Evolutionary conservation across 2,113 vertebrate genomes (phyloP).

Genomic region (Solea solea): DNA sequence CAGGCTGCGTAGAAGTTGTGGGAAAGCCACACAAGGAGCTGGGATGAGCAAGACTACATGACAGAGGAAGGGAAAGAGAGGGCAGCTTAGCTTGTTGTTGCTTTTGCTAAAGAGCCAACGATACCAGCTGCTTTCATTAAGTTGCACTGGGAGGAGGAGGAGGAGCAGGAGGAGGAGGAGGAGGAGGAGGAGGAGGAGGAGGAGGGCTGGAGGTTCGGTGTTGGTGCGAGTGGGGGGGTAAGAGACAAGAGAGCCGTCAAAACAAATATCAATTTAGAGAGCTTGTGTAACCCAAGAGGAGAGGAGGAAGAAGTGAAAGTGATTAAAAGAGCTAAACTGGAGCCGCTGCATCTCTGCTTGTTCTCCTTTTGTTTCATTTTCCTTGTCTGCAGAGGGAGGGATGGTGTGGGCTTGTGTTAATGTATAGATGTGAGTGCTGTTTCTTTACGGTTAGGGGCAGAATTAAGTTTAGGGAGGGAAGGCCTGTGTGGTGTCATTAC

Average conservation of each 20-base stretch:
- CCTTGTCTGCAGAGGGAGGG: conserved; percentile 34
- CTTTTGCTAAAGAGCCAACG: conserved; percentile 37
- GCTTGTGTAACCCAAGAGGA: conserved; percentile 20
- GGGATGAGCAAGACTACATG: conserved; percentile 9
- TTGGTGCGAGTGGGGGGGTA: conserved; percentile 21
- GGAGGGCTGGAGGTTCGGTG: conserved; percentile 15
- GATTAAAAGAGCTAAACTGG: conserved; percentile 12
- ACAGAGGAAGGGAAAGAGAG: conserved; percentile 24
- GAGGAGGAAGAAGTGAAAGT: background rate
- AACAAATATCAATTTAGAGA: conserved; percentile 30
- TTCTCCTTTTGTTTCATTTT: conserved; percentile 41
- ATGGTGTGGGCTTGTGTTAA: conserved; percentile 3
- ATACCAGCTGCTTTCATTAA: conserved; percentile 49
- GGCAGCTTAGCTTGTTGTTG: conserved; percentile 36
- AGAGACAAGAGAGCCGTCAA: conserved; percentile 38
- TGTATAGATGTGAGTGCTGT: conserved; percentile 11
- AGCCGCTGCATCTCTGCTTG: conserved; percentile 23
- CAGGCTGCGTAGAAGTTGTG: conserved; percentile 42
- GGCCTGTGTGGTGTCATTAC: background rate
- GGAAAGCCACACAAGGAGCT: conserved; percentile 19
- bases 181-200: conserved; percentile 30
- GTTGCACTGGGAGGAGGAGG: conserved; percentile 39
- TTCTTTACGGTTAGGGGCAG: background rate
- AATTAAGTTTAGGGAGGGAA: background rate
- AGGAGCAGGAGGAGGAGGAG: conserved; percentile 1